phyloP scores from a whole-genome alignment of 2,113 vertebrate genomes.

The Thalassarche chlororhynchos region DNA sequence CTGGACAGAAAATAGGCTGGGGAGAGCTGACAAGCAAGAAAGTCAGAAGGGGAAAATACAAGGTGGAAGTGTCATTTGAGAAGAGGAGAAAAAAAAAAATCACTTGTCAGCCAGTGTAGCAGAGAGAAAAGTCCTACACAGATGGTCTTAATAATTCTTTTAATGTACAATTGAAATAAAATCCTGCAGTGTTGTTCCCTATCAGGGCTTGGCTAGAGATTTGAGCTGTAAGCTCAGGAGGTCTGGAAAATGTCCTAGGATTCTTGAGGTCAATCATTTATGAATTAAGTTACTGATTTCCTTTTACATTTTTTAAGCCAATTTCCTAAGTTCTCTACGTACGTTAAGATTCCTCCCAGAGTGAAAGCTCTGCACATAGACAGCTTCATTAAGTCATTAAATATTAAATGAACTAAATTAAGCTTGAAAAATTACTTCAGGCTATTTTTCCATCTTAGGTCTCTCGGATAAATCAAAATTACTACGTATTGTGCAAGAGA shows the following conservation, averaged over 20 bases:
- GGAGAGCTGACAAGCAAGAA: background rate
- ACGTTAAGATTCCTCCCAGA: constrained; percentile 56
- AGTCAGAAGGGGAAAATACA: background rate
- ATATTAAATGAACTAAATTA: constrained; percentile 78
- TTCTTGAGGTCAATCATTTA: constrained; percentile 55
- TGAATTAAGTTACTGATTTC: constrained; percentile 64
- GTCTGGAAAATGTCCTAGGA: constrained; percentile 52
- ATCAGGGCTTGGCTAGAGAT: background rate
- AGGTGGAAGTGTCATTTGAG: background rate
- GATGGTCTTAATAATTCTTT: constrained; percentile 38
- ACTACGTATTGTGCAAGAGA: constrained; percentile 23
- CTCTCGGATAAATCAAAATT: constrained; percentile 71
- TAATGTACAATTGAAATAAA: background rate
- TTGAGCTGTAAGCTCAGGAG: constrained; percentile 22
- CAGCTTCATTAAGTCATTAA: constrained; percentile 72
- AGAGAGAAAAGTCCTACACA: background rate
- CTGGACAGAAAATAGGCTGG: background rate
- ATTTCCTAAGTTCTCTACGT: constrained; percentile 51
- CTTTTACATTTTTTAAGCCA: constrained; percentile 60
- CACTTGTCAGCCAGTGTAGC: background rate
- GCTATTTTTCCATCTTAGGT: constrained; percentile 65
- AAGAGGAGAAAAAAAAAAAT: background rate
- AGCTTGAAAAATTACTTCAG: constrained; percentile 74
- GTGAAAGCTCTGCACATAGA: constrained; percentile 59
- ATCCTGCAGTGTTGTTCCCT: background rate